Base-by-base conservation (phyloP, 2,797 vertebrate species). In the Hylomyscus alleni region DNA sequence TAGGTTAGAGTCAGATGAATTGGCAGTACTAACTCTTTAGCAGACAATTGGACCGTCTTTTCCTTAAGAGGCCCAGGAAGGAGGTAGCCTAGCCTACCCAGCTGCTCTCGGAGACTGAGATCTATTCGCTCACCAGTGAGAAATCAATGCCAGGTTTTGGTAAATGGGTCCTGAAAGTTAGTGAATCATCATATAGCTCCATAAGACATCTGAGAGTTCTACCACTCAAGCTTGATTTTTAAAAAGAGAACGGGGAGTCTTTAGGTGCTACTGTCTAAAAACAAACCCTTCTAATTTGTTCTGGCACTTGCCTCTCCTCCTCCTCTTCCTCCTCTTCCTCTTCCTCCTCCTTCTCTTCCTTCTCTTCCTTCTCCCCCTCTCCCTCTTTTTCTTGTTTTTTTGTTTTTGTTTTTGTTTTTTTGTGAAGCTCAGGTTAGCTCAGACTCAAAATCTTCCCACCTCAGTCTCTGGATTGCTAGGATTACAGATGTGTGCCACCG, bases 1-100 rank as follows among this genome's bases (percentile, higher is more conserved):
- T 85, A 95, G 96, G 80, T 95, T 91, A 98, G 91, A 90, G 95
- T 89, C 91, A 90, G 93, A 94, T 83, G 73, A 91, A 84, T 77
- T 77, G 92, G n/a, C 52, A 80, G 78, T 67, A 26, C 81, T 89
- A 85, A 88, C 40, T 90, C 78, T 84, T 93, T 84, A 93, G 37
- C 50, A 86, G 92, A 96, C 26, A 52, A 40, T 92, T 65, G 69
- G 73, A 94, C 72, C 76, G 22, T 67, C 60, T 62, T 65, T n/a
- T 37, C 62, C 56, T 44, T 34, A 78, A 58, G 67, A 90, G 80
- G 7, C 56, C 92, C 40, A 17, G 84, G 96, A 95, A 89, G 90
- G 44, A 90, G 77, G 52, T 47, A 52, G 40, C 56, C 50, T 90
- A 67, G 12, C 40, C 20, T 54, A 4, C 26, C 34, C 65, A 50